These are phyloP conservation scores for Meteorus colon DNA, from an alignment of 2,888 invertebrate species.

Conservation along the genomic window DNA sequence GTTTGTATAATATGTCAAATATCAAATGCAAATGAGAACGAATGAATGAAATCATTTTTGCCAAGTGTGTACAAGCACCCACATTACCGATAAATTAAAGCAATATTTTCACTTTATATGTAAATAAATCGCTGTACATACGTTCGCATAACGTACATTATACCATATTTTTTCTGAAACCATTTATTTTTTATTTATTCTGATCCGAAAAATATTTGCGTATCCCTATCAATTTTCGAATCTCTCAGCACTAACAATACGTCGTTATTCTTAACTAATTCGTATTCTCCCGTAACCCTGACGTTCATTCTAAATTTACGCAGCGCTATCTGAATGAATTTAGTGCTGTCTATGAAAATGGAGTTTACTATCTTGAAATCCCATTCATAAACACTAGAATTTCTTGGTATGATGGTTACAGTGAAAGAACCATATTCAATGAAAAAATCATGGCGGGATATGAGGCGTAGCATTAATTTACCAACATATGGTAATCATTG, in stretches of 20 bases:
- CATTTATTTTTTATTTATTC: background rate
- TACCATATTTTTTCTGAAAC: conserved; percentile 38
- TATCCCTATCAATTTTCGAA: background rate
- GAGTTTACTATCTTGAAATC: too few species aligned
- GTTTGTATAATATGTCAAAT: conserved; percentile 16
- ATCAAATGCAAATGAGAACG: conserved; percentile 13
- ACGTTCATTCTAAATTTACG: background rate
- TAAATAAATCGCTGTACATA: conserved; percentile 65
- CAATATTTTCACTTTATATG: conserved; percentile 58
- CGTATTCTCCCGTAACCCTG: background rate
- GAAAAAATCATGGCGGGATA: too few species aligned
- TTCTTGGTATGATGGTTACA: too few species aligned
- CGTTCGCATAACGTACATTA: conserved; percentile 55
- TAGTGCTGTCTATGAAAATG: too few species aligned
- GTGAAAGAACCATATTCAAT: too few species aligned
- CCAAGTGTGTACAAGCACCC: background rate
- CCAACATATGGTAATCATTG: too few species aligned
- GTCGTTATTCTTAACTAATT: background rate
- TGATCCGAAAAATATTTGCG: conserved; percentile 37
- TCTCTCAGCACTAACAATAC: background rate
- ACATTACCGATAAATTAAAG: background rate
- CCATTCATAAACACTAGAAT: too few species aligned
- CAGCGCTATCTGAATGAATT: too few species aligned
- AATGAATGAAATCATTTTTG: conserved; percentile 7
- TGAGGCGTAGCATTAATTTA: too few species aligned